Evolutionary conservation across 1,140 invertebrate species (phyloP).

Genomic region (Sitobion miscanthi): DNA sequence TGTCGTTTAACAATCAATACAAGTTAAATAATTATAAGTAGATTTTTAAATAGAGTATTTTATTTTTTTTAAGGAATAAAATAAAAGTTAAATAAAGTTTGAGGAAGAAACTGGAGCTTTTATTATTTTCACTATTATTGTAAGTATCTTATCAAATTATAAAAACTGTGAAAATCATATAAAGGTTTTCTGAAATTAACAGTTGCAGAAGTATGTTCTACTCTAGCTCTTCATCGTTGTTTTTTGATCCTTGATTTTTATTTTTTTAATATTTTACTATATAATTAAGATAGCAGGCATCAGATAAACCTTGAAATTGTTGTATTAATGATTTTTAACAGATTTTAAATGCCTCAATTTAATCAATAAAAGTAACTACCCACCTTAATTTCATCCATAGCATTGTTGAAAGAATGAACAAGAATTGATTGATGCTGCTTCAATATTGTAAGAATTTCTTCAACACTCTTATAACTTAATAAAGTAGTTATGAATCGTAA

Average conservation of each 20-base stretch:
- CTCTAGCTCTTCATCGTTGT: neutral
- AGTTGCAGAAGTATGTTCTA: neutral
- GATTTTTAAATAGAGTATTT: neutral
- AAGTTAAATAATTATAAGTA: neutral
- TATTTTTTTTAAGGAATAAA: neutral
- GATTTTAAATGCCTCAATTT: neutral
- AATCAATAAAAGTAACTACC: neutral
- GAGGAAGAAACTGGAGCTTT: neutral
- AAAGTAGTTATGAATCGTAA: slow-evolving; percentile 16
- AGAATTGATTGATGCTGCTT: slow-evolving; percentile 39
- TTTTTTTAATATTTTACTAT: neutral
- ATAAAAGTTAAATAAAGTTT: neutral
- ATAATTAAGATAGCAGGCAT: neutral
- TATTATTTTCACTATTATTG: neutral
- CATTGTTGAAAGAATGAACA: neutral
- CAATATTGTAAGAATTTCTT: slow-evolving; percentile 22
- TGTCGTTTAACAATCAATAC: neutral
- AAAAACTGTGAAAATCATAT: neutral
- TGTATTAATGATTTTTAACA: neutral
- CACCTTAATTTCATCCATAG: slow-evolving; percentile 25
- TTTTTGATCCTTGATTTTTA: neutral
- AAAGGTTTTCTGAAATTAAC: neutral
- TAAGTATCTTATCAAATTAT: neutral
- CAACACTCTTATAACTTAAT: slow-evolving; percentile 18
- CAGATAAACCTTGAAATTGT: neutral